Evolutionary conservation across 2,797 vertebrate species (phyloP).

Genomic region (Malurus leucopterus): DNA sequence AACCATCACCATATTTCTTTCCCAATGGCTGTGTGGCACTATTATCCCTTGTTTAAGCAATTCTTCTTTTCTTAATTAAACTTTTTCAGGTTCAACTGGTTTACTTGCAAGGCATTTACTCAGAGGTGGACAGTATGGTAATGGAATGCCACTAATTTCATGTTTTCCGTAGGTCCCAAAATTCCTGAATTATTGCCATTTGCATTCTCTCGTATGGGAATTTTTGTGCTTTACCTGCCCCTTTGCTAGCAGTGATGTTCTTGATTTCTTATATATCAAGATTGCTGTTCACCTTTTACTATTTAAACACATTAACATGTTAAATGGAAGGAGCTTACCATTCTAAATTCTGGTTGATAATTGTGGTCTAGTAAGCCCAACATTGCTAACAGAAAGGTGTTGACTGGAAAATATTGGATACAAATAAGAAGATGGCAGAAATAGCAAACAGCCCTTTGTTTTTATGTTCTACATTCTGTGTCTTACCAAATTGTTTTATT

Average conservation of each 20-base stretch:
- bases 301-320: not conserved
- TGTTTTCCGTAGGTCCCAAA: not conserved
- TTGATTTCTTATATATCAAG: not conserved
- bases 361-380: not conserved
- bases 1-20: not conserved
- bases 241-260: not conserved
- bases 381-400: not conserved
- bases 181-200: not conserved
- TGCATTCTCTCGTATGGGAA: fast-evolving
- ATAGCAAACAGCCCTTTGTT: not conserved
- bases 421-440: not conserved
- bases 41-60: not conserved
- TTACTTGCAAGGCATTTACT: not conserved
- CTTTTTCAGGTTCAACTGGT: not conserved
- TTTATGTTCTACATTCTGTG: not conserved
- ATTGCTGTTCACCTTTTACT: not conserved
- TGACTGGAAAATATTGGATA: not conserved
- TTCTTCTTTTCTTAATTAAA: not conserved
- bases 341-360: not conserved
- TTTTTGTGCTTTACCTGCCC: not conserved
- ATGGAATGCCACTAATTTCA: not conserved
- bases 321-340: not conserved
- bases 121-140: not conserved
- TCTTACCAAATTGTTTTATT: not conserved
- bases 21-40: not conserved